Conservation (phyloP, 1,140 invertebrate genomes). For the Glomeris maerens region DNA sequence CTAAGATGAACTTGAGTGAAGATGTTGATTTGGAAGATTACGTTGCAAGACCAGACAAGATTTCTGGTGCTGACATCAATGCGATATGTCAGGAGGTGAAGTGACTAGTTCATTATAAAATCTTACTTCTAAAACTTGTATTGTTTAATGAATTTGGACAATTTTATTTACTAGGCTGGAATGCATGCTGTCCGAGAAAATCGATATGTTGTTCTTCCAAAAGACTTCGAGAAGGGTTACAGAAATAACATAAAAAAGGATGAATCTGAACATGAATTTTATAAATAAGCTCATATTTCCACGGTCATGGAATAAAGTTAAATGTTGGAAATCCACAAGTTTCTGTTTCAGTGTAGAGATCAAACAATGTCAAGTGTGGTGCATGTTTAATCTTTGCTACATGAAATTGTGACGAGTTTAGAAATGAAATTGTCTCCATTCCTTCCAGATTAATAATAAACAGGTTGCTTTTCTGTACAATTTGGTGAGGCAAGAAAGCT, state of each 20-base stretch:
- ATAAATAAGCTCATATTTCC: slow-evolving; percentile 64
- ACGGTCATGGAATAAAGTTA: neutral
- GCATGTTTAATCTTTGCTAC: no score
- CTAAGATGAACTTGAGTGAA: slow-evolving; percentile 98
- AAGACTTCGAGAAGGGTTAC: slow-evolving; percentile 99
- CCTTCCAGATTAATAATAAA: no score
- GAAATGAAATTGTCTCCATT: no score
- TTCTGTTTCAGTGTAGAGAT: no score
- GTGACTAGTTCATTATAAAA: slow-evolving; percentile 19
- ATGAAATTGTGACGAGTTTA: no score
- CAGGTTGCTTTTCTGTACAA: no score
- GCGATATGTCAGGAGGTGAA: slow-evolving; percentile 96
- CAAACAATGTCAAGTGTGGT: no score
- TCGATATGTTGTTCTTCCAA: slow-evolving; percentile 92
- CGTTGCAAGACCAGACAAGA: slow-evolving; percentile 93
- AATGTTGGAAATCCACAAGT: no score
- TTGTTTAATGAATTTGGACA: neutral
- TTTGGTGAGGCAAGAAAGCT: no score
- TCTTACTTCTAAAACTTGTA: neutral
- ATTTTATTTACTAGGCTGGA: slow-evolving; percentile 42
- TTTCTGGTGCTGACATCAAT: slow-evolving; percentile 98
- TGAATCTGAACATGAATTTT: slow-evolving; percentile 98
- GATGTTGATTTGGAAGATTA: slow-evolving; percentile 99
- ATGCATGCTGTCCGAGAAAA: slow-evolving; percentile 98
- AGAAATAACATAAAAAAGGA: slow-evolving; percentile 99